Base-by-base conservation (phyloP, 2,888 invertebrate species). In the Drosophila stalkeri region DNA sequence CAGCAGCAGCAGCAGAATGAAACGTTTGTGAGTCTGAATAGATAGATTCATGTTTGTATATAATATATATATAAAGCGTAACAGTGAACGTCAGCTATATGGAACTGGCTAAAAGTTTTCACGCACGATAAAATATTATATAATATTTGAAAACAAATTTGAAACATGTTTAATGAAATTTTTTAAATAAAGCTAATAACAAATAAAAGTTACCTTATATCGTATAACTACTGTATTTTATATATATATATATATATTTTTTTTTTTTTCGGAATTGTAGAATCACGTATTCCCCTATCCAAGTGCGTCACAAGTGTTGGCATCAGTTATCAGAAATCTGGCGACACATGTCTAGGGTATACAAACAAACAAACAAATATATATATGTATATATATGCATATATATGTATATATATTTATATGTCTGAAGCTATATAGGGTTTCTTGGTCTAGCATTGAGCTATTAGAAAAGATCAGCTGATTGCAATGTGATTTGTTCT, bases 271-370 rank as follows among this genome's bases (percentile, higher is more conserved):
- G 78, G 56, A 52, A 20, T 16, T 2, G 35, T 27, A 61, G 43
- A 72, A 55, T 47, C 63, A 60, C 52, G 57, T 64, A 66, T 56
- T 46, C 37, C 47, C 41, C 44, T 33, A 54, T n/a, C 49, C 44
- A 69, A 73, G 69, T 82, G 81, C 83, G 86, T 88, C 83, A 84
- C 64, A 60, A 54, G 60, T 64, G 61, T 57, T 76, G 60, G 72
- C 75, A 62, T 70, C 75, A 61, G 46, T 65, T 65, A 59, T 43
- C 71, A 64, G 63, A 64, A 66, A 76, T 79, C 49, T 63, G 37
- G 37, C 47, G 59, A 27, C 59, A 64, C 64, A 63, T 75, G 80
- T 60, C 75, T 64, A 68, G 39, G 39, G 33, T 61, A 60, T 64
- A 52, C 11, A 9, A 33, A 49, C 47, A 46, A n/a, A 23, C 8